phyloP scores from a whole-genome alignment of 2,797 vertebrate species.

The Gymnoscopelus braueri region DNA sequence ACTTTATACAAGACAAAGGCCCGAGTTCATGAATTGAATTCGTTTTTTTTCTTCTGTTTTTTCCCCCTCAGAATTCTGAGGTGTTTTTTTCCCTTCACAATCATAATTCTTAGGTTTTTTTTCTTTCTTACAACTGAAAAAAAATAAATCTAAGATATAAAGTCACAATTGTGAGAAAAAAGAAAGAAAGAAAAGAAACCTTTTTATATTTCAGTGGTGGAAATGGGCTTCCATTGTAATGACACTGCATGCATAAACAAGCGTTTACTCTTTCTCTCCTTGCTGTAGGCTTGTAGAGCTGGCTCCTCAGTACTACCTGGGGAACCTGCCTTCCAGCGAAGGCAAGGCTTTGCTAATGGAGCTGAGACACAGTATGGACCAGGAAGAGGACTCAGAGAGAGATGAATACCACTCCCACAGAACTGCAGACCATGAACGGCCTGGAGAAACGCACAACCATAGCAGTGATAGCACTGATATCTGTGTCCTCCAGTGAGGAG shows the following conservation, averaged over 20 bases:
- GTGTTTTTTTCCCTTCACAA: no score
- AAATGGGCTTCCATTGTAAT: not conserved
- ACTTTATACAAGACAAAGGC: no score
- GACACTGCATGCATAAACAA: not conserved
- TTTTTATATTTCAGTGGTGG: not conserved
- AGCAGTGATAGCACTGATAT: constrained; percentile 73
- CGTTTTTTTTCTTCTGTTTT: no score
- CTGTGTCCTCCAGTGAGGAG: constrained; percentile 75
- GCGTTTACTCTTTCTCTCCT: not conserved
- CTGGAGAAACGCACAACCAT: constrained; percentile 51
- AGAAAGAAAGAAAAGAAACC: not conserved
- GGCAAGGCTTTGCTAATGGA: constrained; percentile 90
- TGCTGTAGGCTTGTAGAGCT: constrained; percentile 88
- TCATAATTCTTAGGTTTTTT: no score
- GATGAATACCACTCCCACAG: constrained; percentile 29
- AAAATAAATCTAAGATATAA: no score
- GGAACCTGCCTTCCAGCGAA: constrained; percentile 92
- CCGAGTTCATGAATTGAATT: no score
- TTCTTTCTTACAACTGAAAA: no score
- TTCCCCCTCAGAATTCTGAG: no score
- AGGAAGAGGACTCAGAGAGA: constrained; percentile 10
- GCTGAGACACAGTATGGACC: constrained; percentile 81
- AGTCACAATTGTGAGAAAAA: no score
- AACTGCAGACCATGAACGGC: constrained; percentile 28
- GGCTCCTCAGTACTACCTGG: constrained; percentile 93